Percentiles rank a stretch among this genome's conserved stretches.
phyloP scores from a whole-genome alignment of 2,113 vertebrate species.

The Pygoscelis adeliae region DNA sequence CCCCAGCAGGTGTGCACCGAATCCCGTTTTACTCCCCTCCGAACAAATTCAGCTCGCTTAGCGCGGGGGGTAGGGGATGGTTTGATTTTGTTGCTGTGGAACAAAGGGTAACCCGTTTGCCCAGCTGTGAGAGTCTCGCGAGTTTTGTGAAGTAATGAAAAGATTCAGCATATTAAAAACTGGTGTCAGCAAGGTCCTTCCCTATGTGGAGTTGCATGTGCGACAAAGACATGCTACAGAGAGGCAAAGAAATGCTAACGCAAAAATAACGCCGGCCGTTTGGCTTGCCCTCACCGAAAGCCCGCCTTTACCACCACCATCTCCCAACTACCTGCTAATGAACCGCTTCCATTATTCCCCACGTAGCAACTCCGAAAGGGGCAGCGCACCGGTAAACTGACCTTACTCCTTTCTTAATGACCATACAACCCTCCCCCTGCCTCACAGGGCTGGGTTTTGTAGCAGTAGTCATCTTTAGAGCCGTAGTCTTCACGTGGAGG shows the following conservation, averaged over 20 bases:
- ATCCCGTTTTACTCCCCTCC: too few relatives aligned
- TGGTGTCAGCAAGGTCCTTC: not conserved
- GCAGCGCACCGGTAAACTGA: too few relatives aligned
- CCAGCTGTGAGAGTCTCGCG: too few relatives aligned
- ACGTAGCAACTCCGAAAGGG: too few relatives aligned
- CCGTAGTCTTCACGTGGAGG: fast-evolving
- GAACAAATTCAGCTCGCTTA: not conserved
- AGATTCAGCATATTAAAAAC: not conserved
- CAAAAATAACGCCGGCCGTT: fast-evolving
- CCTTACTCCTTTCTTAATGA: not conserved
- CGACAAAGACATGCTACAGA: too few relatives aligned
- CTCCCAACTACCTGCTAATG: too few relatives aligned
- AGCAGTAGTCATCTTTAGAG: fast-evolving
- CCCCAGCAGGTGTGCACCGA: too few relatives aligned
- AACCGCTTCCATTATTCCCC: fast-evolving
- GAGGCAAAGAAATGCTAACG: not conserved
- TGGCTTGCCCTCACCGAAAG: not conserved
- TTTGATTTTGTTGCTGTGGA: not conserved
- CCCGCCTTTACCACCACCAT: not conserved
- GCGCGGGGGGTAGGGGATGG: too few relatives aligned
- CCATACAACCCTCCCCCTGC: fast-evolving
- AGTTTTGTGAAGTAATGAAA: not conserved
- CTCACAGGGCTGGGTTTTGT: too few relatives aligned
- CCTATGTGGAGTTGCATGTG: fast-evolving
- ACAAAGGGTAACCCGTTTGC: too few relatives aligned